Percentiles rank a stretch among this genome's conserved stretches.
phyloP scores from a whole-genome alignment of 2,113 vertebrate genomes.

The Speoplatyrhinus poulsoni region DNA sequence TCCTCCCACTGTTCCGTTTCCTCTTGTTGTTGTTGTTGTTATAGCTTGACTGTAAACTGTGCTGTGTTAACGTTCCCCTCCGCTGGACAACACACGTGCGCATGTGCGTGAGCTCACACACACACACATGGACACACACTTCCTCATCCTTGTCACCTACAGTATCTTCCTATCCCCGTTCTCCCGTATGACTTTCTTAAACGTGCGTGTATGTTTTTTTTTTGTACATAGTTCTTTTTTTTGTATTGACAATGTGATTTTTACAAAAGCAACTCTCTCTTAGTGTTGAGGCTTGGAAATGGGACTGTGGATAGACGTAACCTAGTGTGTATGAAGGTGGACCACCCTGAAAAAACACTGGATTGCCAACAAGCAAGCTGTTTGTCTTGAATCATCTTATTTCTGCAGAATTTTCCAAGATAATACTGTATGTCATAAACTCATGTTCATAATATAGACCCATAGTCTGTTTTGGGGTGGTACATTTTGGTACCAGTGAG shows the following conservation, averaged over 20 bases:
- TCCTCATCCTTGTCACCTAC: slow-evolving; percentile 3
- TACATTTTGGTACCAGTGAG: too few relatives aligned
- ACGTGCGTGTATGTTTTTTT: slow-evolving; percentile 44
- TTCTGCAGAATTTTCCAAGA: too few relatives aligned
- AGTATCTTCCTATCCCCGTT: background rate
- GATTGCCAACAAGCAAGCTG: slow-evolving; percentile 9
- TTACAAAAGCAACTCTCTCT: slow-evolving; percentile 46
- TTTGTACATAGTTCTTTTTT: slow-evolving; percentile 64
- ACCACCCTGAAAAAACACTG: slow-evolving; percentile 22
- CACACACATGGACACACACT: slow-evolving; percentile 5
- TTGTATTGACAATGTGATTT: slow-evolving; percentile 62
- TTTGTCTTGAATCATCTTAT: slow-evolving; percentile 1
- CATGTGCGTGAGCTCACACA: background rate
- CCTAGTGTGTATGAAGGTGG: slow-evolving; percentile 33
- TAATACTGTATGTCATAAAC: too few relatives aligned
- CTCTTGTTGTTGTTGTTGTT: slow-evolving; percentile 12
- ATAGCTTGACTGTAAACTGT: slow-evolving; percentile 29
- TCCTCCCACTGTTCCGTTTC: background rate
- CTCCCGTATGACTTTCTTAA: slow-evolving; percentile 42
- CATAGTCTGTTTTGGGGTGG: too few relatives aligned
- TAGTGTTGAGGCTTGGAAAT: slow-evolving; percentile 8
- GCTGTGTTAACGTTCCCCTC: slow-evolving; percentile 59
- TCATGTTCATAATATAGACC: too few relatives aligned
- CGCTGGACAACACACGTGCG: slow-evolving; percentile 50
- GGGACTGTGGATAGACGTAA: slow-evolving; percentile 20